Evolutionary conservation across 1,140 invertebrate species (phyloP), one percentile per base, ranked within the genome.

Genomic region (Bradynema listronoti): DNA sequence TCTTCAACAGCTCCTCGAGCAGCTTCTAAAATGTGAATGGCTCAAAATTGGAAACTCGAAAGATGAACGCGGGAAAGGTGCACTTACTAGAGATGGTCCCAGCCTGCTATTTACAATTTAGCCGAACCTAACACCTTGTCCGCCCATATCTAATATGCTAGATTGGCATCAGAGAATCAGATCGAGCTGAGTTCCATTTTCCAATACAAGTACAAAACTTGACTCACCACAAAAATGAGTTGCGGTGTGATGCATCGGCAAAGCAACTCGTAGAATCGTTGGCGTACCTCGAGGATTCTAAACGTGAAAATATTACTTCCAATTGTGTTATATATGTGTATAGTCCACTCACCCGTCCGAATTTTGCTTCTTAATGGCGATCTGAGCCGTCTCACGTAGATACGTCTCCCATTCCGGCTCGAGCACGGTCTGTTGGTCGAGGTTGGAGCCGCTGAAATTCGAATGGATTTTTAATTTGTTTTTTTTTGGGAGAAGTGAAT

Each of bases 321-420:
- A 11, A 30, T 56, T 58, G n/a, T n/a, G 33, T 34, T 0, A 4
- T 5, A 29, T 63, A 29, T 49, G 24, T 24, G 41, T 43, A 45
- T 4, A 16, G 14, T n/a, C 9, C 0, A 47, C 43, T 60, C 63
- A 82, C 81, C 87, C 87, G 55, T 85, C 85, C 0, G 91, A 87
- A 62, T 84, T 88, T 78, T 96, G 92, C 77, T 96, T 88, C 19
- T 85, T 81, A 4, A 93, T 81, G 72, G 96, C 92, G 80, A 88
- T 85, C 45, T 84, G 84, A 0, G 91, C 91, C 16, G 91, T 95
- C 60, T 89, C 87, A 68, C 83, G 81, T 11, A 98, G 84, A 78
- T 87, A 96, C 1, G 86, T 75, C 79, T 92, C 87, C 93, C 93
- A 99, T 81, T 97, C 92, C 4, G 91, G 87, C 72, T 89, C 86